phyloP scores from a whole-genome alignment of 2,113 vertebrate species.

The Aphyosemion australe region DNA sequence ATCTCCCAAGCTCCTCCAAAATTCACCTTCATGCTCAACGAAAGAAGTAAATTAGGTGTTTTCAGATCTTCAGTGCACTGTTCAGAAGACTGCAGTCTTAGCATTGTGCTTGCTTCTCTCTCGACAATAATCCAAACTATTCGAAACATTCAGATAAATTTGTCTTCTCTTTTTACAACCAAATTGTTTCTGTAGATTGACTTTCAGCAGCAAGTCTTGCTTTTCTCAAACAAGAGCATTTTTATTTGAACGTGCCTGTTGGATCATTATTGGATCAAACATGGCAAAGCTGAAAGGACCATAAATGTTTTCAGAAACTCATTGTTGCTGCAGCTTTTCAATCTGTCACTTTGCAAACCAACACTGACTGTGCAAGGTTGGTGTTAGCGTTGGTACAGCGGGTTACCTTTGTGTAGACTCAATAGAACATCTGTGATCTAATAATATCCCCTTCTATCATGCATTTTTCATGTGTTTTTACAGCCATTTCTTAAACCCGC shows the following conservation, averaged over 20 bases:
- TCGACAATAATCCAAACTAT: slow-evolving; percentile 28
- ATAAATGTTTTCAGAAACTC: slow-evolving; percentile 31
- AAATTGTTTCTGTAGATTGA: slow-evolving; percentile 21
- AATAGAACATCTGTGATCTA: slow-evolving; percentile 74
- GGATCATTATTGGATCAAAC: slow-evolving; percentile 20
- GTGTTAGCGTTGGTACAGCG: slow-evolving; percentile 38
- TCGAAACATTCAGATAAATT: slow-evolving; percentile 31
- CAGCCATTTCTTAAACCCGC: slow-evolving; percentile 72
- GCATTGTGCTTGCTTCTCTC: slow-evolving; percentile 34
- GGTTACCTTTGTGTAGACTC: slow-evolving; percentile 68
- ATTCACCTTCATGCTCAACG: not conserved
- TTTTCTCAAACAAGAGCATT: not conserved
- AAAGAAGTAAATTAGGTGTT: not conserved
- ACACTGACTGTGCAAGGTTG: slow-evolving; percentile 21
- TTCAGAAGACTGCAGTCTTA: slow-evolving; percentile 12
- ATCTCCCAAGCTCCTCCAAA: not conserved
- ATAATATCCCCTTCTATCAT: slow-evolving; percentile 67
- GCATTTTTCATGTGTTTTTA: slow-evolving; percentile 80
- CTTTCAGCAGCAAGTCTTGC: slow-evolving; percentile 22
- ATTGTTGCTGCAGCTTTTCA: slow-evolving; percentile 15
- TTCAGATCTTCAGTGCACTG: slow-evolving; percentile 18
- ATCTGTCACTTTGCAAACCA: slow-evolving; percentile 28
- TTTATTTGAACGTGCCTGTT: slow-evolving; percentile 8
- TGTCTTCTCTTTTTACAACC: slow-evolving; percentile 2
- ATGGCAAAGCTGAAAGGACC: slow-evolving; percentile 17